These are phyloP conservation scores for Clarias laeviceps DNA, from an alignment of 2,797 vertebrate genomes.

Conservation along the genomic window DNA sequence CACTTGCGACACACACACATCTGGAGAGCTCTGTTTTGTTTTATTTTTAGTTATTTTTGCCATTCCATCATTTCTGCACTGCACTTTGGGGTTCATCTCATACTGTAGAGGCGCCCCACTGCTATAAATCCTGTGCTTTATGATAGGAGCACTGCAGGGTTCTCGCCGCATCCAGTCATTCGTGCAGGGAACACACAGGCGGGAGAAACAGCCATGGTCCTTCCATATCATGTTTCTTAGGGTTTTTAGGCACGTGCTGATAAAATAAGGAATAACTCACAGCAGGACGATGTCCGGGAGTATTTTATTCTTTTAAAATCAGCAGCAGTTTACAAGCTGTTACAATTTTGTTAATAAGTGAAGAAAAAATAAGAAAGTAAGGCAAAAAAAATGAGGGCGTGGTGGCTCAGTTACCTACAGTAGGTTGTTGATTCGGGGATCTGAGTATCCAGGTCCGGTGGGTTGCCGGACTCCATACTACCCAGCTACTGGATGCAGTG, in stretches of 20 bases:
- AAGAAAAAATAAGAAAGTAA: not conserved
- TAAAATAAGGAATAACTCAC: not conserved
- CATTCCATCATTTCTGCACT: not conserved
- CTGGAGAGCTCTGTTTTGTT: not conserved
- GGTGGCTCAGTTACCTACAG: no score
- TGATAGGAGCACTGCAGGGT: conserved; percentile 1
- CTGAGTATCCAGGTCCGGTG: no score
- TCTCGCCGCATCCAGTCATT: not conserved
- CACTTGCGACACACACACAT: conserved; percentile 16
- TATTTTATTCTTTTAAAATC: not conserved
- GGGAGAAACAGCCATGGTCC: not conserved
- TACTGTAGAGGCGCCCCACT: not conserved
- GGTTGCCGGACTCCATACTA: no score
- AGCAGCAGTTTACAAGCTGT: not conserved
- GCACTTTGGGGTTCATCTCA: conserved; percentile 20
- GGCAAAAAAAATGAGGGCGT: no score
- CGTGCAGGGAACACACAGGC: not conserved
- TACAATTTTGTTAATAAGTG: not conserved
- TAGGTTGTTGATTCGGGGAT: no score
- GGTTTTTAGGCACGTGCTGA: conserved; percentile 11
- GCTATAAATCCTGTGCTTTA: not conserved
- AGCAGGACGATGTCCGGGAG: not conserved
- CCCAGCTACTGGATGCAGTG: no score
- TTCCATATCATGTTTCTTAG: not conserved
- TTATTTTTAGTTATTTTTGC: not conserved